Conservation (phyloP, 2,113 vertebrate species). For the Paracanthobrama guichenoti region DNA sequence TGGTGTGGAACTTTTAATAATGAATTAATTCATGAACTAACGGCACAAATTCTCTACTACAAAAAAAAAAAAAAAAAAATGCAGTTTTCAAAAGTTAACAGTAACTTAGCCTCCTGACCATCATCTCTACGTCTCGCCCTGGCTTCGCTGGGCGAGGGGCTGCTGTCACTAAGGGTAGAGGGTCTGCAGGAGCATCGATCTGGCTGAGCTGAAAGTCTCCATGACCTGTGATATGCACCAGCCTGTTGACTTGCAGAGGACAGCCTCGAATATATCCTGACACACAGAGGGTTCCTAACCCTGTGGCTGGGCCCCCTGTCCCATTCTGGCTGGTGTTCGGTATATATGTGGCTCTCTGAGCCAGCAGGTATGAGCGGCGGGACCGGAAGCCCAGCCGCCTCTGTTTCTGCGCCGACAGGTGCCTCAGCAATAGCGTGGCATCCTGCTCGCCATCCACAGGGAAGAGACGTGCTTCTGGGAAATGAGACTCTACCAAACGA, state of each 20-base stretch:
- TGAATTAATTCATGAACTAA: background rate
- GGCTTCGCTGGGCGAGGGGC: slow-evolving; percentile 67
- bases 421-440: slow-evolving; percentile 80
- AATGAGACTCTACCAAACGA: slow-evolving; percentile 83
- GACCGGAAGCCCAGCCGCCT: slow-evolving; percentile 85
- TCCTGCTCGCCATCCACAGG: slow-evolving; percentile 86
- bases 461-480: slow-evolving; percentile 85
- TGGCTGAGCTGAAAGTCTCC: slow-evolving; percentile 95
- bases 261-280: slow-evolving; percentile 90
- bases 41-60: background rate
- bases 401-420: slow-evolving; percentile 87
- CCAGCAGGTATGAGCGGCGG: slow-evolving; percentile 84
- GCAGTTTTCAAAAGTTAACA: background rate
- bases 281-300: slow-evolving; percentile 85
- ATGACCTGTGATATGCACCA: slow-evolving; percentile 89
- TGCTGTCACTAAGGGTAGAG: slow-evolving; percentile 78
- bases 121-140: slow-evolving; percentile 76
- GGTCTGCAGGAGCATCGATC: slow-evolving; percentile 86
- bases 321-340: slow-evolving; percentile 63
- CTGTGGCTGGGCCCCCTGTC: slow-evolving; percentile 59
- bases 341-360: slow-evolving; percentile 77
- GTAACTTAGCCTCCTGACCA: slow-evolving; percentile 64
- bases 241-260: slow-evolving; percentile 81
- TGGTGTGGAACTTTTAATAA: background rate
- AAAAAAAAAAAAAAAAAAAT: background rate